Evolutionary conservation across 2,113 vertebrate species (phyloP).

Genomic region (Myocastor coypus): DNA sequence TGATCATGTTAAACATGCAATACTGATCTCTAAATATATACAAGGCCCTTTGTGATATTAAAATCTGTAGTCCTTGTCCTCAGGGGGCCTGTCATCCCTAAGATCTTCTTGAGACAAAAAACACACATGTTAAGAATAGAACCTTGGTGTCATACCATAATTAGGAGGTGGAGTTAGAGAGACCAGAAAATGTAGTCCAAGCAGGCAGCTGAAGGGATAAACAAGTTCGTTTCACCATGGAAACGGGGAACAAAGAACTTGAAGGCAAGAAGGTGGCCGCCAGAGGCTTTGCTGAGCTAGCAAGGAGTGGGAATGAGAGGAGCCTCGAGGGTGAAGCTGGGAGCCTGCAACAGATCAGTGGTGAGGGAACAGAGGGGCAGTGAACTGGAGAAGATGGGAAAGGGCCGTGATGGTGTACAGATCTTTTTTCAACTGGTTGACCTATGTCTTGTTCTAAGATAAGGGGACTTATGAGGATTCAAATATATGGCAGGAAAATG

Average conservation of each 20-base stretch:
- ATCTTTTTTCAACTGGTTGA: background rate
- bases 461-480: conserved; percentile 9
- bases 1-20: background rate
- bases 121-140: background rate
- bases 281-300: background rate
- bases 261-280: background rate
- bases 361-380: background rate
- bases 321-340: background rate
- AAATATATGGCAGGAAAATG: conserved; percentile 8
- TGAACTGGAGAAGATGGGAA: background rate
- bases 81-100: background rate
- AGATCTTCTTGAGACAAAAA: background rate
- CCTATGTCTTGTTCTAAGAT: conserved; percentile 41
- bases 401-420: background rate
- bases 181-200: background rate
- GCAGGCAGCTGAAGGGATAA: background rate
- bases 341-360: background rate
- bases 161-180: background rate
- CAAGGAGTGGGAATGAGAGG: background rate
- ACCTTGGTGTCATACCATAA: background rate
- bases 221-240: background rate
- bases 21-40: background rate
- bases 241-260: background rate
- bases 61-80: background rate
- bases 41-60: background rate